Conservation (phyloP, 1,140 invertebrate genomes). For the Coenobita brevimanus region DNA sequence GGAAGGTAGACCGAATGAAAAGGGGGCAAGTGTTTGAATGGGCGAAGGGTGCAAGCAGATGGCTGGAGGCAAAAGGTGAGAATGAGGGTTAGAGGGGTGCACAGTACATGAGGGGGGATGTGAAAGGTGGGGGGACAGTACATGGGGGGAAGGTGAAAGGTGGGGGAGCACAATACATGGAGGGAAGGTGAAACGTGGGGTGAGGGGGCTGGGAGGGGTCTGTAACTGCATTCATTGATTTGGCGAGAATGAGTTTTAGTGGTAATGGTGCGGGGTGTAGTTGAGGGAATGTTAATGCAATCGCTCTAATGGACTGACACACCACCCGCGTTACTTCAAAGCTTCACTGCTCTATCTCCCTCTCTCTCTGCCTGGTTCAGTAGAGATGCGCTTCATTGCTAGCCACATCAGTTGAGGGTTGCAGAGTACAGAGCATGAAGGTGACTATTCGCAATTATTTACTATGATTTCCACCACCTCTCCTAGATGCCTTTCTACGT, state of each 20-base stretch:
- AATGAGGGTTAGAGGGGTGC: not conserved
- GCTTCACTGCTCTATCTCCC: slow-evolving; percentile 1
- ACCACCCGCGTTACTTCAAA: not conserved
- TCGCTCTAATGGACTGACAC: slow-evolving; percentile 49
- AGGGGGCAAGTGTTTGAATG: too few species aligned
- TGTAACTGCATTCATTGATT: slow-evolving; percentile 34
- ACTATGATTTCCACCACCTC: too few species aligned
- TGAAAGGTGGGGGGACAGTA: not conserved
- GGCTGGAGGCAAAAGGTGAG: too few species aligned
- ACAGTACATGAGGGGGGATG: not conserved
- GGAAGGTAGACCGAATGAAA: too few species aligned
- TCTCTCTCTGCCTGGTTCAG: not conserved
- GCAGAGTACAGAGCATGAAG: not conserved
- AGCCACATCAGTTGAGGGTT: too few species aligned
- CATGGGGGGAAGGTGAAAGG: not conserved
- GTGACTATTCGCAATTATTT: too few species aligned
- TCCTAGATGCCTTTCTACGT: too few species aligned
- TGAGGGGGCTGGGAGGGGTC: not conserved
- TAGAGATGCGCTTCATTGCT: too few species aligned
- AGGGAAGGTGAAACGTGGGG: not conserved
- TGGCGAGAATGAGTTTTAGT: slow-evolving; percentile 37
- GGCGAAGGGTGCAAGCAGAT: too few species aligned
- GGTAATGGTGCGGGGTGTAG: slow-evolving; percentile 29
- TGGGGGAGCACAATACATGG: too few species aligned
- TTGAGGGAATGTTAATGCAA: slow-evolving; percentile 55